A percentile compares a stretch with the other conserved stretches of the same genome.
These are phyloP conservation scores for Alaudala cheleensis DNA, from an alignment of 2,113 vertebrate genomes.

Conservation along the genomic window DNA sequence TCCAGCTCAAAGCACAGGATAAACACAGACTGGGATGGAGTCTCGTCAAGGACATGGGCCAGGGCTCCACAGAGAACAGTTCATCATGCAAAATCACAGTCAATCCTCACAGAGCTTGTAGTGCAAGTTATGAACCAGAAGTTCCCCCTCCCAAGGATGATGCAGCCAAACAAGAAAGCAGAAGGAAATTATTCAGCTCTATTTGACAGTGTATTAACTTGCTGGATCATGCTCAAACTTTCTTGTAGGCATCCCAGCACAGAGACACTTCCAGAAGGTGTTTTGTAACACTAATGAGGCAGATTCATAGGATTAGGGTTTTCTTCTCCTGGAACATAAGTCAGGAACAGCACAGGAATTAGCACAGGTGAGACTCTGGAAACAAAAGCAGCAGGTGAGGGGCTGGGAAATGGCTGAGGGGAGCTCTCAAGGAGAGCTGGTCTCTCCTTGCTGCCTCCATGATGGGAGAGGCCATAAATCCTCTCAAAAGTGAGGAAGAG, in stretches of 20 bases:
- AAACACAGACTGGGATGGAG: not conserved
- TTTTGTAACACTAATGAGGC: constrained; percentile 21
- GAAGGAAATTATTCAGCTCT: constrained; percentile 1
- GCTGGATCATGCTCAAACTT: constrained; percentile 6
- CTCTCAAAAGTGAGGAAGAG: not conserved
- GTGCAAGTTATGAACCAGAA: not conserved
- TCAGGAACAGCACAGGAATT: not conserved
- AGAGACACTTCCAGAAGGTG: not conserved
- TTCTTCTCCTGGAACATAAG: not conserved
- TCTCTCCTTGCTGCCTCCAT: not conserved
- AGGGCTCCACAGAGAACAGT: not conserved
- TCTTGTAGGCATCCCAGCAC: not conserved
- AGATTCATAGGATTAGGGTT: not conserved
- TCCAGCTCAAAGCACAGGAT: not conserved
- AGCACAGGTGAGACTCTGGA: not conserved
- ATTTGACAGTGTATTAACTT: not conserved
- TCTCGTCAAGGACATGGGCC: fast-evolving
- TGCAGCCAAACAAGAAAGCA: not conserved
- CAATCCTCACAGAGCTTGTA: not conserved
- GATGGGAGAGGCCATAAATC: not conserved
- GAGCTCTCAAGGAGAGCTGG: not conserved
- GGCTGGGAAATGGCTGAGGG: not conserved
- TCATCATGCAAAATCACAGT: not conserved
- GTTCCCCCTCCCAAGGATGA: not conserved
- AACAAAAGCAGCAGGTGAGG: not conserved